Base-by-base conservation (phyloP, 2,113 vertebrate genomes). In the Mystacornis crossleyi region DNA sequence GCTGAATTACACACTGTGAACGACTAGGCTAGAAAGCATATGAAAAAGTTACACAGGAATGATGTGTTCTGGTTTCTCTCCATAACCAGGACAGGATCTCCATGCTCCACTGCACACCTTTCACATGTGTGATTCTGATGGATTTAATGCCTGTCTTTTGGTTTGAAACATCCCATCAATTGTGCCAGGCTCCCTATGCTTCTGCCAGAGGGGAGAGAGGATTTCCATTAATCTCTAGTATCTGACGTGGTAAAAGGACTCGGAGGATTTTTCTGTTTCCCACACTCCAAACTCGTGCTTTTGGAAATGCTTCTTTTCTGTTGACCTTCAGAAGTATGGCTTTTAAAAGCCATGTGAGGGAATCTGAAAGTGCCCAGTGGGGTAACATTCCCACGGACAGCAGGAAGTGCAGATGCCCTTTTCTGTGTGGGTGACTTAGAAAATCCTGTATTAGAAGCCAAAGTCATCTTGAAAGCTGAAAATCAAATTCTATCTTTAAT, bases 381-480 rank as follows among this genome's bases (percentile, higher is more conserved):
- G 71, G 29, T 71, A 74, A 38, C 0, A 1, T 62, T 90, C 51
- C 82, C 43, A 54, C 0, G 2, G 84, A 29, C 42, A 72, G 57
- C 55, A 31, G 4, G 14, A 28, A 34, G 40, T 33, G 12, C 55
- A 47, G 74, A 19, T 80, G 42, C 12, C 54, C 38, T 80, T 50
- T 54, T 24, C 38, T 70, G 29, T 29, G 33, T 70, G 33, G 47
- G 81, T 57, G 79, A 80, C 84, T 81, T 38, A 21, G 45, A 66
- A 85, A 86, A 25, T 29, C 18, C 54, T 66, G 16, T 51, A 3
- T 16, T 66, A 81, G 67, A 40, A 66, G 53, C 55, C 87, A 87
- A 86, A 87, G 64, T 78, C 81, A 95, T 85, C 79, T 73, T 62
- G 86, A 62, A 58, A 86, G 93, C 75, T 89, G 64, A 80, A 85